A percentile compares a stretch with the other conserved stretches of the same genome.
Conservation (phyloP, 92 coral and sea anemone species). For the Actinernus sp. region DNA sequence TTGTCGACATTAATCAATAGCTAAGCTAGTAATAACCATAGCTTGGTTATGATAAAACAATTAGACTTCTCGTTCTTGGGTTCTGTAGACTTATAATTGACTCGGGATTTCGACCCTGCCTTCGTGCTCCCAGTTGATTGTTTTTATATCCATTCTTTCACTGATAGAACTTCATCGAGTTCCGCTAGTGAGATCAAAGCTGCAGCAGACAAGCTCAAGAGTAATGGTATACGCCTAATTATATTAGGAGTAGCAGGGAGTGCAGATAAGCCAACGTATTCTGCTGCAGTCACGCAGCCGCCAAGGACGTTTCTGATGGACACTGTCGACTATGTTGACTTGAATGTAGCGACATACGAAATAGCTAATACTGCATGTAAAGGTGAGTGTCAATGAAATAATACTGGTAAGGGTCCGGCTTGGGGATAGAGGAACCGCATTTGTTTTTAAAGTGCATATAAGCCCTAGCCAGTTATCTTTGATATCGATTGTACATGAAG, state of each 20-base stretch:
- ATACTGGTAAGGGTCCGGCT: no score
- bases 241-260: conserved; percentile 12
- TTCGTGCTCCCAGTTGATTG: no score
- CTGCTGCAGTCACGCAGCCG: conserved; percentile 29
- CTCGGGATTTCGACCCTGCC: no score
- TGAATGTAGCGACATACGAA: conserved; percentile 6
- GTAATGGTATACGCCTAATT: conserved; percentile 32
- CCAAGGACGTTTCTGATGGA: background rate
- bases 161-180: conserved; percentile 17
- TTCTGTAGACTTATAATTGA: no score
- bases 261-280: conserved; percentile 1
- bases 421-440: no score
- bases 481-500: no score
- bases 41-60: no score
- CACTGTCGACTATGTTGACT: conserved; percentile 1
- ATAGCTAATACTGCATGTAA: conserved; percentile 24
- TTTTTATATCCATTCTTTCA: no score
- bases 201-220: conserved; percentile 27
- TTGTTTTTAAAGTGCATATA: no score
- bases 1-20: background rate
- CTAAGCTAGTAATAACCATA: background rate
- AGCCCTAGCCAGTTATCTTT: no score
- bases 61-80: no score
- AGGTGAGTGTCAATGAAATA: background rate
- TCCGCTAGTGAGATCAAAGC: background rate